phyloP scores from a whole-genome alignment of 1,140 invertebrate genomes.

The Cotesia glomerata region DNA sequence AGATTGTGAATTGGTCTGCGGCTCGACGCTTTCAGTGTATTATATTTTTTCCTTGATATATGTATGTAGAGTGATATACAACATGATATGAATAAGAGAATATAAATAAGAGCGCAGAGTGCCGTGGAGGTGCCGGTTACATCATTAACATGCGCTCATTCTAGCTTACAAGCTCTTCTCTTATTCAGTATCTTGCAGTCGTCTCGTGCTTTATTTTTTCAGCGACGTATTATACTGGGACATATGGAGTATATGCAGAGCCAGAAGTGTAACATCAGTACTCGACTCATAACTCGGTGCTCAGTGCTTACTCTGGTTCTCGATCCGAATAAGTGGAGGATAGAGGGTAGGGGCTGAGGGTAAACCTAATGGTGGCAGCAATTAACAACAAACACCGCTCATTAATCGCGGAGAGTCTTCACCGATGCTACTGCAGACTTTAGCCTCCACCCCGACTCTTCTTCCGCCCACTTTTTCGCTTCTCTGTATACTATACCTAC shows the following conservation, averaged over 20 bases:
- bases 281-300: not conserved
- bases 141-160: slow-evolving; percentile 61
- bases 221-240: not conserved
- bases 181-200: not conserved
- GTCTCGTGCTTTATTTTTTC: not conserved
- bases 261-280: not conserved
- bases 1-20: slow-evolving; percentile 34
- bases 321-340: not conserved
- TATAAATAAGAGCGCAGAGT: not conserved
- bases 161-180: slow-evolving; percentile 46
- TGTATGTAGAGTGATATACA: not conserved
- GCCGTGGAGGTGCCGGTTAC: slow-evolving; percentile 30
- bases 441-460: slow-evolving; percentile 27
- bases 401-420: slow-evolving; percentile 57
- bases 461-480: not conserved
- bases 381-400: slow-evolving; percentile 65
- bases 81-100: not conserved
- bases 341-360: slow-evolving; percentile 41
- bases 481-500: not conserved
- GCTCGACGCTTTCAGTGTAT: not conserved
- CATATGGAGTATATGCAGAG: not conserved
- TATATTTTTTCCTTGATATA: not conserved
- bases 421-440: slow-evolving; percentile 16
- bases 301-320: not conserved
- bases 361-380: slow-evolving; percentile 63